Percentiles rank a stretch among this genome's conserved stretches.
phyloP scores from a whole-genome alignment of 2,797 vertebrate genomes.

The Benthosema pterotum region DNA sequence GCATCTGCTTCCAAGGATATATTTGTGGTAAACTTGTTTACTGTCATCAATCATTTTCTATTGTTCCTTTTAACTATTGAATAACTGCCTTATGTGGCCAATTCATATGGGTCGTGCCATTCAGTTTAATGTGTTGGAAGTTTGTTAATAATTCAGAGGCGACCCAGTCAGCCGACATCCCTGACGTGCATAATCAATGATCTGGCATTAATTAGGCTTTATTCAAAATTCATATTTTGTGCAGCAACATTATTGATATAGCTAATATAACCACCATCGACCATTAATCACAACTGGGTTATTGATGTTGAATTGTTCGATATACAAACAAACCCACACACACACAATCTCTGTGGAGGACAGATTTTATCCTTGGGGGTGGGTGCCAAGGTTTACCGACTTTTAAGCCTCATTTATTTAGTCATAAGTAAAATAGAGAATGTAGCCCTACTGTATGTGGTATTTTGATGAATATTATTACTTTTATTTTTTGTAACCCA shows the following conservation, averaged over 20 bases:
- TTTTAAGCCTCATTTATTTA: too few species aligned
- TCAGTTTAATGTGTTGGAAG: conserved; percentile 34
- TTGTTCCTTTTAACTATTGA: conserved; percentile 42
- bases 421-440: too few species aligned
- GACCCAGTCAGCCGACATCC: conserved; percentile 53
- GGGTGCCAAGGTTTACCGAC: too few species aligned
- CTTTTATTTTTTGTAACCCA: too few species aligned
- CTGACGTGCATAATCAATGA: conserved; percentile 53
- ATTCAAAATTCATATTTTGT: conserved; percentile 63
- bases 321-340: conserved; percentile 28
- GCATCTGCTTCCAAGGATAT: conserved; percentile 21
- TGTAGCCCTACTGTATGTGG: too few species aligned
- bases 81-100: conserved; percentile 36
- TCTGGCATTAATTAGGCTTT: conserved; percentile 63
- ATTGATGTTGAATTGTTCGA: conserved; percentile 46
- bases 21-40: conserved; percentile 36
- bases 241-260: conserved; percentile 46
- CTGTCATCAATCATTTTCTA: conserved; percentile 27
- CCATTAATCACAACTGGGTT: conserved; percentile 51
- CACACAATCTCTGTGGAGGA: too few species aligned
- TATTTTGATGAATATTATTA: too few species aligned
- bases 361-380: too few species aligned
- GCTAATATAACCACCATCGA: conserved; percentile 48
- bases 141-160: conserved; percentile 56
- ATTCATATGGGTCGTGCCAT: conserved; percentile 38